Percentiles rank a stretch among this genome's conserved stretches.
These are phyloP conservation scores for Magallana nippona DNA, from an alignment of 2,888 invertebrate genomes.

Conservation along the genomic window DNA sequence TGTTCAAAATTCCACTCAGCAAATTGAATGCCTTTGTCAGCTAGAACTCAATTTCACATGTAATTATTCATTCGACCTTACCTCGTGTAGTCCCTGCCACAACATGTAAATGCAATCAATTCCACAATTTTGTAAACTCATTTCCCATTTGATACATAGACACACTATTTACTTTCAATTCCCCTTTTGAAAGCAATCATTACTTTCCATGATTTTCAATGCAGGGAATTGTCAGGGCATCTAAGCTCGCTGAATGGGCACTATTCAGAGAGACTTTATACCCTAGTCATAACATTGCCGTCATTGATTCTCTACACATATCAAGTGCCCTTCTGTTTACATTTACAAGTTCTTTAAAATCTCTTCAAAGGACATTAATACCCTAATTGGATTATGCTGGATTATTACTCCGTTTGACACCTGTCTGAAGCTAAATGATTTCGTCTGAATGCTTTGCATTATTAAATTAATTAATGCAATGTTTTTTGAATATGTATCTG, in stretches of 20 bases:
- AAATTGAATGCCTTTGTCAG: too few relatives aligned
- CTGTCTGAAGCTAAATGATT: not conserved
- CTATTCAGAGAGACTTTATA: constrained; percentile 14
- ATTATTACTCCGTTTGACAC: constrained; percentile 9
- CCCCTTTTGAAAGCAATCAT: not conserved
- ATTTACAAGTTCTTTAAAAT: constrained; percentile 23
- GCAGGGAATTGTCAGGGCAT: not conserved
- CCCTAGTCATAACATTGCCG: constrained; percentile 1
- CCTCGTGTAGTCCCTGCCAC: not conserved
- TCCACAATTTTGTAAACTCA: not conserved
- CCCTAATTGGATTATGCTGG: constrained; percentile 14
- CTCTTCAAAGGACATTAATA: constrained; percentile 6
- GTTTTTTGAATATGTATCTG: not conserved
- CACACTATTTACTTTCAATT: constrained; percentile 11
- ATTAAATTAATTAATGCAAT: not conserved
- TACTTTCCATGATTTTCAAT: not conserved
- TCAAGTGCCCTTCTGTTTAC: constrained; percentile 25
- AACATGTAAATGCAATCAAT: not conserved
- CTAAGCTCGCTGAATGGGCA: not conserved
- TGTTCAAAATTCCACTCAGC: too few relatives aligned
- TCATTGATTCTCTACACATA: constrained; percentile 11
- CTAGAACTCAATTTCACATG: not conserved
- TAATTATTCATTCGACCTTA: not conserved
- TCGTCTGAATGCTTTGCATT: not conserved
- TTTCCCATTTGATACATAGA: not conserved